These are phyloP conservation scores for Hartigia nigra DNA, from an alignment of 2,888 invertebrate genomes.

Conservation along the genomic window DNA sequence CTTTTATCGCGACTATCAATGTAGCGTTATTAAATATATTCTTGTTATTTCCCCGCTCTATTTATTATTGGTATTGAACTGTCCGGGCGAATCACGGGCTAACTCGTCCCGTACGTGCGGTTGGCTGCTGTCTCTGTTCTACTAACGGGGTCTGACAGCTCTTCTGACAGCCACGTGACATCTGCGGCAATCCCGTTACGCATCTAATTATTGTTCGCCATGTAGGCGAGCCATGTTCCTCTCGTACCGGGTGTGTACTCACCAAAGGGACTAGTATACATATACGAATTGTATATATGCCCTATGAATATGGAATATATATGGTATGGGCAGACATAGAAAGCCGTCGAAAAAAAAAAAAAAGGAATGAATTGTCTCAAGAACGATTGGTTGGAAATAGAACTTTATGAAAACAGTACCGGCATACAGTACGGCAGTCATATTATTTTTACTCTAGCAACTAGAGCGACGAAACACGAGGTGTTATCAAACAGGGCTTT, in stretches of 20 bases:
- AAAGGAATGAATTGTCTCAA: not conserved
- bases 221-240: conserved; percentile 31
- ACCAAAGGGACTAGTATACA: not conserved
- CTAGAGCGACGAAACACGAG: conserved; percentile 55
- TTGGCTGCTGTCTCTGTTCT: conserved; percentile 22
- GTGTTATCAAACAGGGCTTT: conserved; percentile 58
- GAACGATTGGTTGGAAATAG: not conserved
- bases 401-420: not conserved
- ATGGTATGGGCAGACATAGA: not conserved
- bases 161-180: conserved; percentile 62
- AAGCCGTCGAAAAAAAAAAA: not conserved
- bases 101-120: conserved; percentile 20
- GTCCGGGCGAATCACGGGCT: conserved; percentile 19
- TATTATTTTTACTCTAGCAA: conserved; percentile 58
- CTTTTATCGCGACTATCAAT: not conserved
- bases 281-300: not conserved
- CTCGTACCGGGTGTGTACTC: conserved; percentile 4
- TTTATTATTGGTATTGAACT: conserved; percentile 23
- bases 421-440: conserved; percentile 38
- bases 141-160: conserved; percentile 60
- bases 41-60: conserved; percentile 10
- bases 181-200: conserved; percentile 59
- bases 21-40: not conserved
- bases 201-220: conserved; percentile 62
- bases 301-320: not conserved